Evolutionary conservation across 2,113 vertebrate genomes (phyloP), one percentile per base, ranked within the genome.

Genomic region (Solenodon paradoxus): DNA sequence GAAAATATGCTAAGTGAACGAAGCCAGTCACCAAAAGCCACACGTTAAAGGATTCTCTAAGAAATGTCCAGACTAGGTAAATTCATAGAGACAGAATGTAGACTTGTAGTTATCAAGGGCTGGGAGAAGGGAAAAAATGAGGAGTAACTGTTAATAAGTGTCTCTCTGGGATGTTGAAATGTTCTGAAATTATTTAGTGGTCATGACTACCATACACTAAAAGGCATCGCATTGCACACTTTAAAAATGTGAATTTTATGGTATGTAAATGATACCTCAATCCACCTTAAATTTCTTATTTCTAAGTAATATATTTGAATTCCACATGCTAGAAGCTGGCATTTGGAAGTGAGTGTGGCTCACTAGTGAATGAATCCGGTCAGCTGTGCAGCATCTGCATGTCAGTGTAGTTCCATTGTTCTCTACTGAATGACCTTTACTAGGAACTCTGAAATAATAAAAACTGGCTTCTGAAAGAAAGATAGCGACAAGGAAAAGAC

Each of bases 241-340:
- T 95, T 35, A 68, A 92, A 75, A 86, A 30, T 26, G 38, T 95
- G 28, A 88, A 87, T 84, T 96, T 94, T 42, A 84, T 61, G 47
- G 47, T 38, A 51, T 66, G 15, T 53, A 92, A 71, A 90, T 57
- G 42, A 35, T 38, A 91, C 32, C 35, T 94, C 45, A 78, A 84
- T 59, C 82, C 79, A 94, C 9, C 64, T 69, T 5, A 11, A 92
- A 47, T 55, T 47, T 75, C 42, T 80, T n/a, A 93, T 79, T 95
- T 89, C 17, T 12, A 53, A 75, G 32, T 55, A 91, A 89, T 5
- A 86, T 30, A 47, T 57, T 4, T 40, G 55, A 93, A 63, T 49
- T 35, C 26, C 42, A 81, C 0, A 16, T 6, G 38, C 45, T 63
- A 75, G 78, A 81, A 85, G 40, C 66, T 47, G 64, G 13, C 19